Percentiles rank a stretch among this genome's conserved stretches.
Conservation (phyloP, 2,113 vertebrate genomes). For the Thermophis baileyi region DNA sequence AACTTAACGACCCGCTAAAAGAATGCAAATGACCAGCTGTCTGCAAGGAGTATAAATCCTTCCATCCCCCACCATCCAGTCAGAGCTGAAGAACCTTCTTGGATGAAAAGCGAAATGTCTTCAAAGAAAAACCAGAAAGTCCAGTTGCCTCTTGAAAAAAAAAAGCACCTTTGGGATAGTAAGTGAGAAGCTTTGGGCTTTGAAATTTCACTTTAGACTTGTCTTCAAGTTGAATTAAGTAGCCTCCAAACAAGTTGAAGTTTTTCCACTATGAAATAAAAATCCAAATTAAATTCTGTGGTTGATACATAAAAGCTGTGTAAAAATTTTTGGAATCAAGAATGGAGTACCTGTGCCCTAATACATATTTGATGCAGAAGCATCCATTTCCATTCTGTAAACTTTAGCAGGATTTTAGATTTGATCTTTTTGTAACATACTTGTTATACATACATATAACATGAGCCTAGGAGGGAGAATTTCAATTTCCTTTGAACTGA, state of each 20-base stretch:
- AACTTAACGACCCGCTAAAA: no score
- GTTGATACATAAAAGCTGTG: neutral
- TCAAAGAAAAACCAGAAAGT: no score
- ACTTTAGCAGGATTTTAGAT: neutral
- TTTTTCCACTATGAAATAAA: neutral
- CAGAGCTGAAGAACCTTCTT: no score
- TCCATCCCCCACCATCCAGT: no score
- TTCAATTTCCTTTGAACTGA: neutral
- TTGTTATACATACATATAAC: neutral
- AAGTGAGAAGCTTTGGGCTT: neutral
- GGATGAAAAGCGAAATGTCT: no score
- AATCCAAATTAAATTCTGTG: neutral
- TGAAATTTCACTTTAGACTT: neutral
- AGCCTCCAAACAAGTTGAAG: neutral
- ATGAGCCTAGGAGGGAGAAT: neutral
- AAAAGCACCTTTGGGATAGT: no score
- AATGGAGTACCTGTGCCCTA: neutral
- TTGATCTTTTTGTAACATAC: neutral
- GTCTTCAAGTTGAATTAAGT: neutral
- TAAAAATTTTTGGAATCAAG: neutral
- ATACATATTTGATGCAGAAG: neutral
- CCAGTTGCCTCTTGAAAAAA: no score
- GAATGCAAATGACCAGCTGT: no score
- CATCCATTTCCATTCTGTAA: neutral
- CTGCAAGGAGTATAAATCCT: no score